A percentile compares a stretch with the other conserved stretches of the same genome.
phyloP scores from a whole-genome alignment of 2,888 invertebrate genomes.

The Drosophila meridionalis region DNA sequence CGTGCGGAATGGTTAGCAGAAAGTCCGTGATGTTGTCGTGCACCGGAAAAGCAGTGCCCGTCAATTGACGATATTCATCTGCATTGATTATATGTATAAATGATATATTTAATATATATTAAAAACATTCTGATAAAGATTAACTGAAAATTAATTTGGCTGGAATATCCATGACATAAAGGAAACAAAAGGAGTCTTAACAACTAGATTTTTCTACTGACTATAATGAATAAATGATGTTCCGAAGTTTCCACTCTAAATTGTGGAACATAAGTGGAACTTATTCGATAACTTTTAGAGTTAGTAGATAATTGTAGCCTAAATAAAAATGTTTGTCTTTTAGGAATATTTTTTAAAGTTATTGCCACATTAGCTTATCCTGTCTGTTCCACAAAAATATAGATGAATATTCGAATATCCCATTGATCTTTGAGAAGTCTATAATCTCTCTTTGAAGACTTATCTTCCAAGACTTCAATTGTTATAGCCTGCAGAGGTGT shows the following conservation, averaged over 20 bases:
- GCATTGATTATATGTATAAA: conserved; percentile 5
- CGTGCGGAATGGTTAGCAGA: conserved; percentile 81
- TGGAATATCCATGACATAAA: not conserved
- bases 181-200: not conserved
- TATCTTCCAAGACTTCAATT: too few species aligned
- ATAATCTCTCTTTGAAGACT: too few species aligned
- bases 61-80: conserved; percentile 82
- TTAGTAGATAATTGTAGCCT: too few species aligned
- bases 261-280: not conserved
- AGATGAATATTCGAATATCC: too few species aligned
- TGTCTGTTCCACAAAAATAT: too few species aligned
- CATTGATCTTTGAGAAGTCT: too few species aligned
- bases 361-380: too few species aligned
- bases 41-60: conserved; percentile 80
- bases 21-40: conserved; percentile 81
- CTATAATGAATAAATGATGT: not conserved
- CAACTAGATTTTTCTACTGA: not conserved
- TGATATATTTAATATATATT: not conserved
- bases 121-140: not conserved
- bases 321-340: too few species aligned
- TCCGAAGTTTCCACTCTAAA: not conserved
- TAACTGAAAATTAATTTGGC: not conserved
- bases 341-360: too few species aligned
- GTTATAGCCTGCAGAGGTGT: too few species aligned
- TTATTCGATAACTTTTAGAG: too few species aligned